These are phyloP conservation scores for Leptodactylus fuscus DNA, from an alignment of 2,113 vertebrate species.

Conservation along the genomic window DNA sequence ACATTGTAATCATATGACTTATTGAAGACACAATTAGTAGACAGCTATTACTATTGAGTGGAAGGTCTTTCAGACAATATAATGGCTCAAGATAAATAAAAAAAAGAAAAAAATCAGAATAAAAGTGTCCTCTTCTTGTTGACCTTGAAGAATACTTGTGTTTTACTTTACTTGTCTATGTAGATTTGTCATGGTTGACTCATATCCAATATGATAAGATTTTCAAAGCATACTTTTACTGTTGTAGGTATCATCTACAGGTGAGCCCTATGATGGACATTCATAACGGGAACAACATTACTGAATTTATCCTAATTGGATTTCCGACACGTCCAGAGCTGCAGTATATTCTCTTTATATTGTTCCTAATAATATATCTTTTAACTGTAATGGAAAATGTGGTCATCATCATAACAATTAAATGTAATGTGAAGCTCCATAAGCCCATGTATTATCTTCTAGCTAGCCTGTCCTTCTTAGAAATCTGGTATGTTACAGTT, in stretches of 20 bases:
- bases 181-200: too few species aligned
- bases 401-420: conserved; percentile 66
- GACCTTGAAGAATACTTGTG: too few species aligned
- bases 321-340: conserved; percentile 62
- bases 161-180: too few species aligned
- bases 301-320: conserved; percentile 69
- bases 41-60: too few species aligned
- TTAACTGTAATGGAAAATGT: conserved; percentile 66
- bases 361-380: conserved; percentile 64
- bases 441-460: conserved; percentile 73
- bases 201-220: too few species aligned
- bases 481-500: conserved; percentile 72
- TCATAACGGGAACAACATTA: conserved; percentile 52
- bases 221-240: background rate
- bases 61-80: too few species aligned
- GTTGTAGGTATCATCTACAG: background rate
- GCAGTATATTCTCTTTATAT: conserved; percentile 61
- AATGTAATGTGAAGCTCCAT: conserved; percentile 62
- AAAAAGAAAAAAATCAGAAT: too few species aligned
- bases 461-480: conserved; percentile 69
- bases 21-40: too few species aligned
- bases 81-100: too few species aligned
- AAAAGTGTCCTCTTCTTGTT: too few species aligned
- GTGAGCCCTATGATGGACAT: background rate
- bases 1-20: too few species aligned